Base-by-base conservation (phyloP, 2,888 invertebrate genomes). In the Blomia tropicalis region DNA sequence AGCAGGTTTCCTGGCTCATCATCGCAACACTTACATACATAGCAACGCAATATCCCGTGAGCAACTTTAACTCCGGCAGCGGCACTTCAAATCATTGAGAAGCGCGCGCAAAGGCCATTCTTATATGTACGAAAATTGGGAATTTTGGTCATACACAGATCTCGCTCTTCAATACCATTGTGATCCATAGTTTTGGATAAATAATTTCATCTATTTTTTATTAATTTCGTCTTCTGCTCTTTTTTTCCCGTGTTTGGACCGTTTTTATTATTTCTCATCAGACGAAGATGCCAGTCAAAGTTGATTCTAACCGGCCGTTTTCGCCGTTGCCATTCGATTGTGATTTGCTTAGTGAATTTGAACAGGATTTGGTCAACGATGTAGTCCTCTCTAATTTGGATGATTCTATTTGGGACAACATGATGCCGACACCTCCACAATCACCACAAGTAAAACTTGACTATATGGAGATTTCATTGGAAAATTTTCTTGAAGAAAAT, bases 221-320 rank as follows among this genome's bases (percentile, higher is more conserved):
- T n/a, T n/a, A n/a, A n/a, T n/a, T n/a, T n/a, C n/a, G n/a, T n/a
- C n/a, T n/a, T n/a, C n/a, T n/a, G n/a, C n/a, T n/a, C n/a, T n/a
- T n/a, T n/a, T n/a, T n/a, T n/a, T n/a, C n/a, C n/a, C n/a, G n/a
- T n/a, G n/a, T n/a, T n/a, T n/a, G n/a, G n/a, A n/a, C n/a, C n/a
- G n/a, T n/a, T n/a, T n/a, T n/a, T n/a, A n/a, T n/a, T n/a, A n/a
- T n/a, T n/a, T n/a, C n/a, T n/a, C n/a, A n/a, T n/a, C n/a, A n/a
- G n/a, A n/a, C n/a, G 23, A 56, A 62, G 58, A 62, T 62, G 62
- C 62, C 62, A n/a, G 62, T 62, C 25, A 62, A 43, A 62, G 31
- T 62, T 1, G 58, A 62, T 32, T 61, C 54, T 7, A 61, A 17
- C 43, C 5, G 22, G 23, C 53, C 32, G 7, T 43, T 17, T 27